These are phyloP conservation scores for Albula glossodonta DNA, from an alignment of 2,113 vertebrate genomes.

Conservation along the genomic window DNA sequence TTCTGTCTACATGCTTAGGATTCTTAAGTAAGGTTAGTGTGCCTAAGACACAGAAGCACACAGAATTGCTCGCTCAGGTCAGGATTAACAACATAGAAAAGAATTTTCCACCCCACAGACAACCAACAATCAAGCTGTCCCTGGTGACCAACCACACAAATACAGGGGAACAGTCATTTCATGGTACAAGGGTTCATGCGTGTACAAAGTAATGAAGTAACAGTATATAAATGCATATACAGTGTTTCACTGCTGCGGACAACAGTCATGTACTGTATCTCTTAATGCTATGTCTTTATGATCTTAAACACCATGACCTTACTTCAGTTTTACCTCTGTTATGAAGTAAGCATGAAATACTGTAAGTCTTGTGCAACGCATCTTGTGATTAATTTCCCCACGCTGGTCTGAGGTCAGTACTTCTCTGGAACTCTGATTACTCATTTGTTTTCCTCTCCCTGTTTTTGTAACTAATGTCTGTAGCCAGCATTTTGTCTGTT, in stretches of 20 bases:
- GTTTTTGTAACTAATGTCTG: neutral
- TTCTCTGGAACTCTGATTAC: neutral
- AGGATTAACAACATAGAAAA: neutral
- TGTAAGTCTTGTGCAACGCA: neutral
- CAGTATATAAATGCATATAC: no score
- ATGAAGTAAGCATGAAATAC: neutral
- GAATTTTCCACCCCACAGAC: neutral
- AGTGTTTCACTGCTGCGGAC: no score
- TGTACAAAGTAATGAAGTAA: neutral
- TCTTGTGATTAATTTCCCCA: slow-evolving; percentile 12
- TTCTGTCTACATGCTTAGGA: neutral
- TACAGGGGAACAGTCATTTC: neutral
- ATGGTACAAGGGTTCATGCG: neutral
- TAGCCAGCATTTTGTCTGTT: neutral
- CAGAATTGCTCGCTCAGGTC: neutral
- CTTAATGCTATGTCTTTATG: neutral
- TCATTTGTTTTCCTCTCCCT: neutral
- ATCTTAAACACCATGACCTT: neutral
- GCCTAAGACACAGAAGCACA: neutral
- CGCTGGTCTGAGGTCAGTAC: neutral
- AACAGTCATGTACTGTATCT: no score
- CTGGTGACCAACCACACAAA: neutral
- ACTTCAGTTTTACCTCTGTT: neutral
- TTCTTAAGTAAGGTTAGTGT: neutral
- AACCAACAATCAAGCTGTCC: neutral